Conservation (phyloP, 2,797 vertebrate genomes). For the Menidia menidia region DNA sequence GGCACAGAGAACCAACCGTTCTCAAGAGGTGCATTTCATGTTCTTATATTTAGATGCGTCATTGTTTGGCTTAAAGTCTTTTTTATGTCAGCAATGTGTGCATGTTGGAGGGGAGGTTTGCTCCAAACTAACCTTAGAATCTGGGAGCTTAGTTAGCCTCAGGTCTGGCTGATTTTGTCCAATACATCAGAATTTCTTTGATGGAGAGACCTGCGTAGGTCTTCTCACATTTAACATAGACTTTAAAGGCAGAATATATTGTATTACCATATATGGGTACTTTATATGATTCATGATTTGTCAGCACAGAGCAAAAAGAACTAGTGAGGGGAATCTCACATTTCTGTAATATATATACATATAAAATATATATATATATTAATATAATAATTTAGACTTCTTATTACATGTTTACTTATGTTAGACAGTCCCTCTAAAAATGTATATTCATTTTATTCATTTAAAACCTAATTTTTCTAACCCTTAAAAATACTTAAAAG, state of each 20-base stretch:
- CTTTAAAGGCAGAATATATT: not conserved
- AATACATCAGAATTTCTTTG: conserved; percentile 13
- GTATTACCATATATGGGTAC: not conserved
- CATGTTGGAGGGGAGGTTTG: no score
- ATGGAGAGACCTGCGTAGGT: no score
- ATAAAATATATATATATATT: no score
- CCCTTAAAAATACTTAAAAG: no score
- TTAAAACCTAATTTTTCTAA: no score
- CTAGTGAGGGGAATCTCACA: no score
- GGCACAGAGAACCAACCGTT: conserved; percentile 37
- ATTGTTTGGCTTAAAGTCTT: conserved; percentile 33
- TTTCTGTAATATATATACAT: no score
- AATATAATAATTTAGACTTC: no score
- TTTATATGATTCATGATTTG: conserved; percentile 18
- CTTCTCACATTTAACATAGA: no score
- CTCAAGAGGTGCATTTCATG: conserved; percentile 42
- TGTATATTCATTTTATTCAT: not conserved
- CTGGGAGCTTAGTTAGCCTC: conserved; percentile 24
- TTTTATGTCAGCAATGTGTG: conserved; percentile 49
- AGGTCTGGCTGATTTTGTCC: conserved; percentile 21
- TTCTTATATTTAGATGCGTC: conserved; percentile 36
- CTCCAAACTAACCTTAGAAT: conserved; percentile 45
- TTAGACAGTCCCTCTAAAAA: not conserved
- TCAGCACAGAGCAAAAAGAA: conserved; percentile 1
- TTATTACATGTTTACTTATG: no score